Evolutionary conservation across 2,888 invertebrate genomes (phyloP), one percentile per base, ranked within the genome.

Genomic region (Polydrusus cervinus): DNA sequence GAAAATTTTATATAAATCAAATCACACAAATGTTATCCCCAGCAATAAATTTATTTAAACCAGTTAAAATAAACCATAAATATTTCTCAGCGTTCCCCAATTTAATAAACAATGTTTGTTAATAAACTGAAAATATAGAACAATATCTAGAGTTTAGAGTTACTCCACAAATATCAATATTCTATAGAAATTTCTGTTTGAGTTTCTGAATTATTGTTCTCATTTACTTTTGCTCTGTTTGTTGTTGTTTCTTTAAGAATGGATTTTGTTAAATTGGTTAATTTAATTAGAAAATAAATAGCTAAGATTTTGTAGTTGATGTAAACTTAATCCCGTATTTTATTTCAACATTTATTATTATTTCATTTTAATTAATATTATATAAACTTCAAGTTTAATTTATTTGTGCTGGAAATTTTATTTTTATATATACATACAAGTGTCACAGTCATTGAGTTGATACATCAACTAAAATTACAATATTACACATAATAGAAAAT

Each of bases 21-120:
- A 20, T 20, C 20, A 51, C 16, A 11, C 20, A 51, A 51, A 18
- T 20, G 51, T 14, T 47, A 16, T 16, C 8, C 51, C 6, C 9
- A 10, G 51, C 20, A 51, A 51, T 51, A 20, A 51, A 51, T 51
- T 51, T 51, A 51, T 51, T 51, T n/a, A 20, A 51, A 51, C 3
- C 20, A 20, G 20, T 20, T 51, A 51, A 51, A 20, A 51, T 51
- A 51, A 6, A 20, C 20, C 20, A 20, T 51, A 51, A 51, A 51
- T 25, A 25, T 51, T 2, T 11, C 51, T 6, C 20, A 16, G 9
- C 10, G 3, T 18, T 51, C 1, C 20, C 16, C 18, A 51, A 51
- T 43, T 43, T 43, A 51, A 11, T 51, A 51, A 51, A 20, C 20
- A 14, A 20, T 10, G 14, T 16, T 11, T 0, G 51, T 10, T 51